Conservation (phyloP, 2,797 vertebrate species). For the Graptemys geographica region DNA sequence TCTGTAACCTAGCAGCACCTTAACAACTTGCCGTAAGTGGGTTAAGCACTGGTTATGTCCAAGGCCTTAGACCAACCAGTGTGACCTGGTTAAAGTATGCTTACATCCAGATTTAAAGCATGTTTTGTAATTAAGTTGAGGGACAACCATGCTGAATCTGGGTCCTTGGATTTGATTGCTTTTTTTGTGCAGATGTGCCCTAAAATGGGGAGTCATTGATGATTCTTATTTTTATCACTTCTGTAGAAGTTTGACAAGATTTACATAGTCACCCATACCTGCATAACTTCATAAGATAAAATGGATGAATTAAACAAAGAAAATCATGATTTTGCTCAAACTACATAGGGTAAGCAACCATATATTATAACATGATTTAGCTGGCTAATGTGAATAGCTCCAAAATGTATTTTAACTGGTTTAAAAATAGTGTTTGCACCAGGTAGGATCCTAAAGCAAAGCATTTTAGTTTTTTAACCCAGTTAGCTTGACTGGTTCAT, state of each 20-base stretch:
- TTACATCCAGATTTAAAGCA: no score
- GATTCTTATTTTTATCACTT: background rate
- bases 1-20: background rate
- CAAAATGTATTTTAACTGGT: background rate
- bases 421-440: background rate
- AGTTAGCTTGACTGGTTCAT: background rate
- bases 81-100: background rate
- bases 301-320: background rate
- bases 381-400: background rate
- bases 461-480: background rate
- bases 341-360: background rate
- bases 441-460: background rate
- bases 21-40: background rate
- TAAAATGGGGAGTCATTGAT: background rate
- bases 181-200: background rate
- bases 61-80: background rate
- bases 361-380: background rate
- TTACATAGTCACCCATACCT: background rate
- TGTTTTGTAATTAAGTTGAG: background rate
- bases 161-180: background rate
- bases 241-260: background rate
- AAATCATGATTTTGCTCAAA: rapidly evolving
- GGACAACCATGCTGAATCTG: background rate
- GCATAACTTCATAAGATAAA: background rate
- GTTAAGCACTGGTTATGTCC: background rate